Conservation (phyloP, 2,888 invertebrate species). For the Leptinotarsa rubiginosa region DNA sequence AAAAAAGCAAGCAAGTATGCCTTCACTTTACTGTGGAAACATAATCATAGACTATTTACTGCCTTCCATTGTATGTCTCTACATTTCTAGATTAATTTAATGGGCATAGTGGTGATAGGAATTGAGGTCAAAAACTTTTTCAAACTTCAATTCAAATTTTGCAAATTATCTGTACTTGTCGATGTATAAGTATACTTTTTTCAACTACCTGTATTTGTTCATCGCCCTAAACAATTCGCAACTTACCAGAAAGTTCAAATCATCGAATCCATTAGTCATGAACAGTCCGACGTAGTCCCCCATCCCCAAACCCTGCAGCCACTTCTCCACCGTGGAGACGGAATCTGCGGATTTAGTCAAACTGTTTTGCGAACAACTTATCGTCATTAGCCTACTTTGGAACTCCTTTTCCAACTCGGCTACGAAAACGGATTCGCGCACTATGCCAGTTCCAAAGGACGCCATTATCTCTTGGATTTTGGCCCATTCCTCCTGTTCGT, state of each 20-base stretch:
- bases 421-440: constrained; percentile 82
- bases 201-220: not conserved
- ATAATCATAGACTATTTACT: no score
- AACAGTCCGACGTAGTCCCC: constrained; percentile 88
- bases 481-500: constrained; percentile 96
- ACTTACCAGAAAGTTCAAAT: constrained; percentile 92
- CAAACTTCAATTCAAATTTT: no score
- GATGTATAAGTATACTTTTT: no score
- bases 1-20: no score
- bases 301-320: constrained; percentile 82
- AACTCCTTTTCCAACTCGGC: constrained; percentile 84
- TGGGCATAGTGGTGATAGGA: no score
- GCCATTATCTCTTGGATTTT: constrained; percentile 97
- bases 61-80: no score
- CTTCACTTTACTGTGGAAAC: no score
- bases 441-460: constrained; percentile 88
- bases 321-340: constrained; percentile 78
- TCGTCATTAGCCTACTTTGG: constrained; percentile 78
- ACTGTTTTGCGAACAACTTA: constrained; percentile 71
- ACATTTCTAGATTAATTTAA: no score
- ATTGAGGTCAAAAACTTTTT: no score
- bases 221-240: not conserved
- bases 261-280: constrained; percentile 89
- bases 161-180: no score
- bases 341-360: constrained; percentile 66